A percentile compares a stretch with the other conserved stretches of the same genome.
Evolutionary conservation across 2,797 vertebrate genomes (phyloP).

Genomic region (Onychomys leucogaster): DNA sequence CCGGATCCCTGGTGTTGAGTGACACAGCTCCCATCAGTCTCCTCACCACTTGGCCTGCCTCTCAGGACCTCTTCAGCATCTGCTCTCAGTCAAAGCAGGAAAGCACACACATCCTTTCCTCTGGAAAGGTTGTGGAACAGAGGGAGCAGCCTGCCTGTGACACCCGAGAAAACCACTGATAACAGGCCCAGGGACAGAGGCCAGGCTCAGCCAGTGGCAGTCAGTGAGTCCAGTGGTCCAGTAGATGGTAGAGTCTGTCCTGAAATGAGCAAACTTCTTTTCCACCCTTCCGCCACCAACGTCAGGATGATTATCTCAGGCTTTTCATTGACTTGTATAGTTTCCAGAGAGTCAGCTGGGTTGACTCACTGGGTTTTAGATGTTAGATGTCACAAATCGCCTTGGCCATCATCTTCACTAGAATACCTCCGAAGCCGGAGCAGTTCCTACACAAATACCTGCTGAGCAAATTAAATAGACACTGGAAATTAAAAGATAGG

Average conservation of each 20-base stretch:
- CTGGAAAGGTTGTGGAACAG: neutral
- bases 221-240: neutral
- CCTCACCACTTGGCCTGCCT: neutral
- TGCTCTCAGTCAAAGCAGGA: neutral
- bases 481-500: neutral
- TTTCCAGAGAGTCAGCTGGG: neutral
- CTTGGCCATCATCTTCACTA: neutral
- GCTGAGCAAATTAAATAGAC: neutral
- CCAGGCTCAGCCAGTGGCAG: neutral
- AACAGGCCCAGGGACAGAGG: rapidly evolving
- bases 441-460: neutral
- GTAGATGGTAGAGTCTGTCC: neutral
- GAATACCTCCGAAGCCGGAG: neutral
- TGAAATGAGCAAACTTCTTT: neutral
- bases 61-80: neutral
- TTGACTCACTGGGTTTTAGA: neutral
- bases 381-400: neutral
- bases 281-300: neutral
- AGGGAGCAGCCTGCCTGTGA: neutral
- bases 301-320: neutral
- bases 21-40: neutral
- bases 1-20: neutral
- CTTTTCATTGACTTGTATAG: neutral
- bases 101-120: rapidly evolving
- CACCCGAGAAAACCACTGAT: neutral